Evolutionary conservation across 2,113 vertebrate species (phyloP).

Genomic region (Rhea americana): DNA sequence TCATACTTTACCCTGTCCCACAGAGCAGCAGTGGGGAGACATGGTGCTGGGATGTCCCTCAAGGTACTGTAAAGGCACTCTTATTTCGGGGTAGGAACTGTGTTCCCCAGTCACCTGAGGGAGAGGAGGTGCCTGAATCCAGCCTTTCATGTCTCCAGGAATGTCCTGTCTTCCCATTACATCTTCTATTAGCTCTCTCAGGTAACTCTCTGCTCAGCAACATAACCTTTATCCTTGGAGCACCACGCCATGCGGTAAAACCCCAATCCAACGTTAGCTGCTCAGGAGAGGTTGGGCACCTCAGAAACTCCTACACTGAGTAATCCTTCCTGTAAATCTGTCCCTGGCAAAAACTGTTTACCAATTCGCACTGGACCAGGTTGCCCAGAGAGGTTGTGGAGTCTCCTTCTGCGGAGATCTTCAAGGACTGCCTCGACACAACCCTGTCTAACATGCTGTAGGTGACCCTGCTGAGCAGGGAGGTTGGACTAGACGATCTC

Average conservation of each 20-base stretch:
- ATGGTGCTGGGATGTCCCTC: neutral
- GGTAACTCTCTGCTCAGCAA: neutral
- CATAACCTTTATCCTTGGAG: neutral
- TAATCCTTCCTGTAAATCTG: neutral
- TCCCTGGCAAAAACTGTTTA: neutral
- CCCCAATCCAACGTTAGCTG: neutral
- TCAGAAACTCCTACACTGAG: neutral
- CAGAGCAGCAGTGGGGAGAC: rapidly evolving
- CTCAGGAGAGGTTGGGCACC: neutral
- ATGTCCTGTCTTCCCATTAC: neutral
- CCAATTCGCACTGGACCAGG: too few relatives aligned
- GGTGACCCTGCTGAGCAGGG: too few relatives aligned
- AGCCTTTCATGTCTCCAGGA: neutral
- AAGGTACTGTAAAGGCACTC: neutral
- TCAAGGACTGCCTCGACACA: too few relatives aligned
- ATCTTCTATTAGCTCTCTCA: neutral
- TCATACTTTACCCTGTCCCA: neutral
- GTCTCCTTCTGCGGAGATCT: too few relatives aligned
- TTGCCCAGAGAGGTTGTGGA: too few relatives aligned
- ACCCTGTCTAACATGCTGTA: too few relatives aligned
- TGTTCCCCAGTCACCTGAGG: neutral
- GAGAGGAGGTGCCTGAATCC: neutral
- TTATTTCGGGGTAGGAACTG: neutral
- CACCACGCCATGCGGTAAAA: neutral
- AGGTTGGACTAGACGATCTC: too few relatives aligned